Evolutionary conservation across 1,140 invertebrate species (phyloP).

Genomic region (Diorhabda sublineata): DNA sequence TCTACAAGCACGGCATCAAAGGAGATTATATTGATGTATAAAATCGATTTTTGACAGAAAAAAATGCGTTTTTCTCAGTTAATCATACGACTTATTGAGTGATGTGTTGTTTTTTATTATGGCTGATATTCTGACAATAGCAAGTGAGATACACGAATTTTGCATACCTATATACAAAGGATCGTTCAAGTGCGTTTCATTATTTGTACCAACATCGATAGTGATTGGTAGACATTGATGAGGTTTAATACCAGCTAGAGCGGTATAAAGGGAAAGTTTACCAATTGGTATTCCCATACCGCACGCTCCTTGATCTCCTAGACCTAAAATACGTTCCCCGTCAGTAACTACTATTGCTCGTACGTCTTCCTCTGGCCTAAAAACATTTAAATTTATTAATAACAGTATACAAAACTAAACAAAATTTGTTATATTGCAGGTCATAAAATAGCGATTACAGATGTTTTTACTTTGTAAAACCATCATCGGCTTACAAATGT

Average conservation of each 20-base stretch:
- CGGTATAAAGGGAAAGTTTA: constrained; percentile 89
- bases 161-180: constrained; percentile 71
- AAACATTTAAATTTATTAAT: constrained; percentile 13
- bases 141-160: no score
- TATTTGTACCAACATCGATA: constrained; percentile 92
- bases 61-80: no score
- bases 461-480: no score
- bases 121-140: no score
- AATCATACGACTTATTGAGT: no score
- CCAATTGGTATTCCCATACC: constrained; percentile 96
- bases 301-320: constrained; percentile 91
- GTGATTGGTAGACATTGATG: constrained; percentile 88
- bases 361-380: constrained; percentile 88
- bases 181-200: constrained; percentile 77
- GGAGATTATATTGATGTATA: no score
- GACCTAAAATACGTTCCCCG: constrained; percentile 88
- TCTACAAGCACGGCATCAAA: no score
- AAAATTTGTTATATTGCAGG: neutral
- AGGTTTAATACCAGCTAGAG: constrained; percentile 88
- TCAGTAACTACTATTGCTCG: constrained; percentile 93
- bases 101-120: no score
- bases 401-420: neutral
- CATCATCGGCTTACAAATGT: no score
- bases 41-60: no score
- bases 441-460: no score